phyloP scores from a whole-genome alignment of 2,113 vertebrate genomes.

The Equus przewalskii region DNA sequence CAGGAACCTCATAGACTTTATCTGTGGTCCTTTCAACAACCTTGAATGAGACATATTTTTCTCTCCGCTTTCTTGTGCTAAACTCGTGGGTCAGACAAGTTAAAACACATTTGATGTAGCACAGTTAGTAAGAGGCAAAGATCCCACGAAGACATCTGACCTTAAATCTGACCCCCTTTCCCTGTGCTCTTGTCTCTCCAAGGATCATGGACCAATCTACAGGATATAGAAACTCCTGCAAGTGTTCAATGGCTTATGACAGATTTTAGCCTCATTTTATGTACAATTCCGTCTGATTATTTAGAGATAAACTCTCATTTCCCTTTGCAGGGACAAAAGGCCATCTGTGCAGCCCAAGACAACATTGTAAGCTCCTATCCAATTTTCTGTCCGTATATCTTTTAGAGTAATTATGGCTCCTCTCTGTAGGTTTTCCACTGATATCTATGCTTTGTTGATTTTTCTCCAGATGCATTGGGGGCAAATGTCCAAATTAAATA shows the following conservation, averaged over 20 bases:
- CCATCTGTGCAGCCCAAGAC: neutral
- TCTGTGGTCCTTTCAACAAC: neutral
- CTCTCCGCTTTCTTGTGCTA: neutral
- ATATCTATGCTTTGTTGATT: conserved; percentile 60
- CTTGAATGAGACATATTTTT: neutral
- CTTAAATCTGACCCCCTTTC: neutral
- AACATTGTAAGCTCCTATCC: neutral
- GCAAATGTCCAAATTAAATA: conserved; percentile 73
- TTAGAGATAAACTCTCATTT: conserved; percentile 57
- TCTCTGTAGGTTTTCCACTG: conserved; percentile 60
- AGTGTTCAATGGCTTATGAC: neutral
- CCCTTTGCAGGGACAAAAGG: conserved; percentile 23
- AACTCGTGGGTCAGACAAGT: neutral
- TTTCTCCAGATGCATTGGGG: conserved; percentile 65
- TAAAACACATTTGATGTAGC: neutral
- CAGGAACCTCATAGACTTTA: neutral
- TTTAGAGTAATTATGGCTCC: conserved; percentile 53
- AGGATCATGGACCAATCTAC: neutral
- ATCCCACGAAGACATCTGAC: neutral
- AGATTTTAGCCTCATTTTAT: neutral
- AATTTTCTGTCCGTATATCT: conserved; percentile 46
- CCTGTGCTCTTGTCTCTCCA: neutral
- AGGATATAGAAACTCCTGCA: neutral
- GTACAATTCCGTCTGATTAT: neutral
- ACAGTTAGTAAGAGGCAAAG: neutral